Evolutionary conservation across 2,797 vertebrate species (phyloP), one percentile per base, ranked within the genome.

Genomic region (Cygnus olor): DNA sequence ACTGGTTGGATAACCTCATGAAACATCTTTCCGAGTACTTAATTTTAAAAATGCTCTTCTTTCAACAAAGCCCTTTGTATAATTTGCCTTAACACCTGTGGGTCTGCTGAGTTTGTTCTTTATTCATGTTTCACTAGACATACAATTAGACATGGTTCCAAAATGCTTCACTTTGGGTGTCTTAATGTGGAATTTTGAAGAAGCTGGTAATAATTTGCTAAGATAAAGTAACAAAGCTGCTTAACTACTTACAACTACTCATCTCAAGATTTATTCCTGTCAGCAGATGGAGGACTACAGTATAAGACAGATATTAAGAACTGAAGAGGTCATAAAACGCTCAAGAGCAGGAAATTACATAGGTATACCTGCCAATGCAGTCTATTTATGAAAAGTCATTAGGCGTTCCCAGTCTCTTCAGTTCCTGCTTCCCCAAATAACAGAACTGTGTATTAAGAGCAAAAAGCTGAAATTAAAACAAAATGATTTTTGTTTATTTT

Each of bases 291-390:
- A 94, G 16, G n/a, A 72, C 47, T 85, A 91, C 65, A 89, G 88
- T 89, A 92, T 94, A 95, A 94, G 71, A 87, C 73, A 93, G 68
- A 49, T 32, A 47, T 64, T 90, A 18, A 15, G 69, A 61, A 54
- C 54, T 94, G 83, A 78, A 80, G 74, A 90, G 80, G 83, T 93
- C 94, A 85, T 95, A 95, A 97, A 96, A 77, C 80, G 93, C 93
- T 82, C 61, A 93, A 89, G 85, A 88, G 83, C 94, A 96, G 91
- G 96, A 96, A 96, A 96, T 96, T 90, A 82, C 91, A 88, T 6
- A 60, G 45, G 64, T n/a, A 83, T 89, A 92, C 85, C 86, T 95
- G 86, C 90, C 93, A 87, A 72, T 58, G 32, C 2, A 1, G 80
- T 70, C 76, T 79, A 79, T 64, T 90, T 85, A 87, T 81, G 91